Base-by-base conservation (phyloP, 2,797 vertebrate genomes). In the Buphagus erythrorhynchus region DNA sequence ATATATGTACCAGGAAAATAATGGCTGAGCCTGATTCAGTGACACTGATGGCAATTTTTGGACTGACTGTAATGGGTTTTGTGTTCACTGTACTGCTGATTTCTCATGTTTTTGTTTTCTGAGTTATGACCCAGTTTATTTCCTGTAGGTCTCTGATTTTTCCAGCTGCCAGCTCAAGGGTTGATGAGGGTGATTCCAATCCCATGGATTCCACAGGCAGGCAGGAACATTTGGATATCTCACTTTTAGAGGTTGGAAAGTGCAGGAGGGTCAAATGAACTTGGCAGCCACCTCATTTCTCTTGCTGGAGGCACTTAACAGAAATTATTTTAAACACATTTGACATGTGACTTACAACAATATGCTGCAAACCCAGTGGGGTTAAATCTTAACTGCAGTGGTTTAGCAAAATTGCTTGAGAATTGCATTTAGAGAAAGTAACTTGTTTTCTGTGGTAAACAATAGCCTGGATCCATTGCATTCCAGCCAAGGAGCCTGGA, bases 321-420 rank as follows among this genome's bases (percentile, higher is more conserved):
- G 82, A 77, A 96, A 80, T 90, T 63, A 85, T 93, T 93, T 88
- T 68, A 66, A 92, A 52, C 57, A 31, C 40, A 16, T 86, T 66
- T 94, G 78, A 90, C 82, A 28, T 68, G 62, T 57, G 86, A 71
- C 67, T 94, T 48, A 46, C 36, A 86, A 90, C 75, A 91, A 79
- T 73, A 72, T 31, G 61, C 72, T 86, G 42, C n/a, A 81, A 78
- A 69, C 43, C 76, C 75, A 57, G 45, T 86, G 89, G 85, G 63
- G 77, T 75, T 68, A 84, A 88, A 88, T 46, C 61, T 67, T n/a
- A 79, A 74, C 88, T 45, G 77, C 68, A 46, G 48, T 28, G 33
- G 20, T 13, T 42, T 71, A 43, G 25, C 49, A 49, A 69, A 93
- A 94, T 72, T 80, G 65, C 71, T 95, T 6, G 38, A 55, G 67